Percentiles rank a stretch among this genome's conserved stretches.
Evolutionary conservation across 1,140 invertebrate genomes (phyloP).

Genomic region (Bilobella aurantiaca): DNA sequence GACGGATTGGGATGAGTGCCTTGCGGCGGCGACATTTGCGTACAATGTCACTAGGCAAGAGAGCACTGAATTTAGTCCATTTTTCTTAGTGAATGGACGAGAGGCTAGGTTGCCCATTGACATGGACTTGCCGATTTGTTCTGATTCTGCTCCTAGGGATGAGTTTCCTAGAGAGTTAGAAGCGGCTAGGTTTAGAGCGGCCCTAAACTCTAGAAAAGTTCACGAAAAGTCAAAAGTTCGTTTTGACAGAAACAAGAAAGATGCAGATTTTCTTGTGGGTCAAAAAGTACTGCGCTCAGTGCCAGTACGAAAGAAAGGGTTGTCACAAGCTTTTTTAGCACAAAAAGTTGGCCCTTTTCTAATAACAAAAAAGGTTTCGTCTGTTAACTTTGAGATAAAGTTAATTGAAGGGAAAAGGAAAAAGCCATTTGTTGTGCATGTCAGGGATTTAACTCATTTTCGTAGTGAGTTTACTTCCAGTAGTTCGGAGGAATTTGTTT

Average conservation of each 20-base stretch:
- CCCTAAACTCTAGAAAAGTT: no score
- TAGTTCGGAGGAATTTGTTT: neutral
- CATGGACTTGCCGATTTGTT: neutral
- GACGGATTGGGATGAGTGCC: conserved; percentile 9
- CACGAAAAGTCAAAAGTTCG: conserved; percentile 8
- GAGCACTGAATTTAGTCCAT: neutral
- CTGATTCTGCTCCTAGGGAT: neutral
- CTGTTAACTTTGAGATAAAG: neutral
- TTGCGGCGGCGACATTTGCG: neutral
- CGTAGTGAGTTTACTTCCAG: neutral
- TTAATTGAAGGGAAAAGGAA: neutral
- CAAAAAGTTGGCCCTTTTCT: neutral
- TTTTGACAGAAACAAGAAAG: neutral
- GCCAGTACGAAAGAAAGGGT: neutral
- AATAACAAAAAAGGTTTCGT: neutral
- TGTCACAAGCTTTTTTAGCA: neutral
- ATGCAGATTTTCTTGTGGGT: neutral
- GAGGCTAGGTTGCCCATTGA: conserved; percentile 1
- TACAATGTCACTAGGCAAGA: conserved; percentile 1
- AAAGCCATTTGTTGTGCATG: neutral
- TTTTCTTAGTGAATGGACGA: conserved; percentile 3
- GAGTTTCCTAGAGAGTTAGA: neutral
- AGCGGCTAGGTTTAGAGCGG: neutral
- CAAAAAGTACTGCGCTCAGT: neutral
- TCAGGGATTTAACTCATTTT: neutral